These are phyloP conservation scores for Dicentrarchus labrax DNA, from an alignment of 2,113 vertebrate species.

Conservation along the genomic window DNA sequence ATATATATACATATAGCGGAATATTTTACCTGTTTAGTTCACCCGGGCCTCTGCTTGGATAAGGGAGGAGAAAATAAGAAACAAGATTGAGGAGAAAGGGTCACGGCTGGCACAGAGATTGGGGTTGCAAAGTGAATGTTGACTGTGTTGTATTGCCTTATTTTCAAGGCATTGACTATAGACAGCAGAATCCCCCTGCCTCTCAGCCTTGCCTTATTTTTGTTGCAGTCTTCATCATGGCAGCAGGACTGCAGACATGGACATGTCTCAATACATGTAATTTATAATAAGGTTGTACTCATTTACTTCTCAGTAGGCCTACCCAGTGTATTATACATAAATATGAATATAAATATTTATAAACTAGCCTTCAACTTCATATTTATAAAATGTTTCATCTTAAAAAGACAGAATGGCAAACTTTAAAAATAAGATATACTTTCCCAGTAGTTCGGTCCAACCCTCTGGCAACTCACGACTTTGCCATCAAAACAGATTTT, in stretches of 20 bases:
- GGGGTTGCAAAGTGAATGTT: slow-evolving; percentile 37
- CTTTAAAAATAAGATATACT: not conserved
- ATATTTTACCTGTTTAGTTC: not conserved
- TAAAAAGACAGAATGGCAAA: not conserved
- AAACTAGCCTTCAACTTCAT: not conserved
- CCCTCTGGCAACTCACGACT: slow-evolving; percentile 17
- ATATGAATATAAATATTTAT: not conserved
- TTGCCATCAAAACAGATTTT: not conserved
- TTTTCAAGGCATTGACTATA: not conserved
- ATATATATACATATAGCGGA: not conserved
- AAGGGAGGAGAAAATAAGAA: slow-evolving; percentile 44
- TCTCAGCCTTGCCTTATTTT: not conserved
- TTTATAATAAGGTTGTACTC: not conserved
- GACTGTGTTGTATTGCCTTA: slow-evolving; percentile 4
- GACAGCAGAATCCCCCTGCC: not conserved
- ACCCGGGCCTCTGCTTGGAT: not conserved
- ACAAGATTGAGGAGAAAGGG: slow-evolving; percentile 30
- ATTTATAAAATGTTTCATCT: not conserved
- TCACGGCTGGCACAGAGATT: slow-evolving; percentile 43
- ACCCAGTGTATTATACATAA: not conserved
- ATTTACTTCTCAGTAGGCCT: not conserved
- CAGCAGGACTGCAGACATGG: not conserved
- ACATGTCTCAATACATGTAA: not conserved
- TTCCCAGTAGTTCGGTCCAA: not conserved
- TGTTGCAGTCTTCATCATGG: not conserved